Conservation (phyloP, 2,797 vertebrate species). For the Urocyon cinereoargenteus region DNA sequence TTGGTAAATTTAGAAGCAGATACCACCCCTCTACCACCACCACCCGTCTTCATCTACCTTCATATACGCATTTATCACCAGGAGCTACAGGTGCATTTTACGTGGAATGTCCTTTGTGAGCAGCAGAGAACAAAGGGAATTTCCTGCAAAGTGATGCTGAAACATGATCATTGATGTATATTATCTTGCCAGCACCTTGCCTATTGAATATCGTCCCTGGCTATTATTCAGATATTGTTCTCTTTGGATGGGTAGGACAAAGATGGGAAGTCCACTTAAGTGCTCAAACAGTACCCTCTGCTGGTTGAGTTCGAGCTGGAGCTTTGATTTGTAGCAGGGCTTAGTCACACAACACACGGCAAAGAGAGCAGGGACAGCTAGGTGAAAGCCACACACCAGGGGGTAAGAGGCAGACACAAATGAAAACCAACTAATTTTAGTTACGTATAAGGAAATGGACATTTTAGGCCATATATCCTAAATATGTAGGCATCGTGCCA, state of each 20-base stretch:
- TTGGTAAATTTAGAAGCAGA: slow-evolving; percentile 51
- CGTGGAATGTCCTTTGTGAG: slow-evolving; percentile 8
- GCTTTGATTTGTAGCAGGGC: not conserved
- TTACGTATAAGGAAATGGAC: not conserved
- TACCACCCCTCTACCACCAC: not conserved
- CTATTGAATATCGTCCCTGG: not conserved
- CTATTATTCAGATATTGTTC: slow-evolving; percentile 50
- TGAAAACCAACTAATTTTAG: not conserved
- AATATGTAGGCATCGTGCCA: not conserved
- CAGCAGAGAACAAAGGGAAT: slow-evolving; percentile 63
- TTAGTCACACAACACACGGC: not conserved
- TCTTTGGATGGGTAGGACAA: slow-evolving; percentile 26
- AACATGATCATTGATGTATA: slow-evolving; percentile 33
- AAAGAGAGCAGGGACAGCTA: slow-evolving; percentile 10
- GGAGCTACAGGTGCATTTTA: slow-evolving; percentile 41
- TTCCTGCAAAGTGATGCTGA: slow-evolving; percentile 72
- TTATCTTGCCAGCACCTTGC: slow-evolving; percentile 31
- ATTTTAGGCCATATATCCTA: not conserved
- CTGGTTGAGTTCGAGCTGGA: slow-evolving; percentile 69
- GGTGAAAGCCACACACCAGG: not conserved
- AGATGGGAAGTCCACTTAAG: slow-evolving; percentile 36
- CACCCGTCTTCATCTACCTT: not conserved
- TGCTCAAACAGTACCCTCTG: slow-evolving; percentile 87
- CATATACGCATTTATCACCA: not conserved
- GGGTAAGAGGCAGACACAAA: not conserved